Evolutionary conservation across 2,888 invertebrate genomes (phyloP).

Genomic region (Seira musarum): DNA sequence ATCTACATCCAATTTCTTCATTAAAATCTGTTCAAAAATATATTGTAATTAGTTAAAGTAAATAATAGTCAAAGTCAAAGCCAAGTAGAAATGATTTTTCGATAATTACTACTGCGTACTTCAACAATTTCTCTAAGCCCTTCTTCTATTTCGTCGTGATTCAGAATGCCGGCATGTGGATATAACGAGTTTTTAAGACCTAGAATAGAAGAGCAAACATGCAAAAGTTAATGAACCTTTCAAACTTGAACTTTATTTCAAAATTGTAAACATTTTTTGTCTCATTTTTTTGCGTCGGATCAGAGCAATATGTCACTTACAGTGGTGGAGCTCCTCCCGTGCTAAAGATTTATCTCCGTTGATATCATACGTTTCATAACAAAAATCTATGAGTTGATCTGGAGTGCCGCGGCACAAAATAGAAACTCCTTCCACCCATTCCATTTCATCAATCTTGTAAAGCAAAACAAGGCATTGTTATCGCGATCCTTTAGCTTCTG

Average conservation of each 20-base stretch:
- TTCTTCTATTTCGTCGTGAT: conserved; percentile 52
- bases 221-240: too few species aligned
- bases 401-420: conserved; percentile 43
- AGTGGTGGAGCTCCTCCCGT: conserved; percentile 52
- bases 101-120: conserved; percentile 24
- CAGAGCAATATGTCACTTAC: too few species aligned
- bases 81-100: too few species aligned
- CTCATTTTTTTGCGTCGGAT: too few species aligned
- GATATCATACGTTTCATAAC: conserved; percentile 55
- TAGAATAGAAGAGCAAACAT: background rate
- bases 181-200: conserved; percentile 43
- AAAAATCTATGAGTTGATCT: conserved; percentile 56
- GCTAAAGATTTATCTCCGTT: conserved; percentile 59
- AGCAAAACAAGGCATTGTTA: background rate
- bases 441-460: conserved; percentile 49
- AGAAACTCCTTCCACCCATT: conserved; percentile 56
- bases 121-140: conserved; percentile 56
- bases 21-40: conserved; percentile 26
- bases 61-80: too few species aligned
- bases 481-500: too few species aligned
- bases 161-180: conserved; percentile 50
- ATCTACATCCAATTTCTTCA: conserved; percentile 47
- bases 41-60: too few species aligned
- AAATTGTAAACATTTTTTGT: too few species aligned
- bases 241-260: too few species aligned